Evolutionary conservation across 2,797 vertebrate genomes (phyloP).

Genomic region (Dipus sagitta): DNA sequence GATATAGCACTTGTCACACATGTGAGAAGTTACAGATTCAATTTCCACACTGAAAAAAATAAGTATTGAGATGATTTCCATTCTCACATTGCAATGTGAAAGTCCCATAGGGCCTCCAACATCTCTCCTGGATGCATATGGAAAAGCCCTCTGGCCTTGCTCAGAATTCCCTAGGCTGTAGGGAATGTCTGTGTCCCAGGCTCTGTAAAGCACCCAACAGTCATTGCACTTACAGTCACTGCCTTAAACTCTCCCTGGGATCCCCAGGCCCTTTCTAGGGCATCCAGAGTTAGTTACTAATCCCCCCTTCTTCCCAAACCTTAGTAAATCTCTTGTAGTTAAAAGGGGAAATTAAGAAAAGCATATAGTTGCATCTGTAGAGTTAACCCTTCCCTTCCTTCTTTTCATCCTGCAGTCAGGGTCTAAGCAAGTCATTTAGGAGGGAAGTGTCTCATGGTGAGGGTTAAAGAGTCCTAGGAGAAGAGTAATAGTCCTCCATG

Average conservation of each 20-base stretch:
- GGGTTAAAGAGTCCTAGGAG: not conserved
- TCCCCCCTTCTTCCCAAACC: not conserved
- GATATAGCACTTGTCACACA: too few species aligned
- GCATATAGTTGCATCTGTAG: not conserved
- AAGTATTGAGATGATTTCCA: not conserved
- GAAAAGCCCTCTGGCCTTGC: not conserved
- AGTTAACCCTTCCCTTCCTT: not conserved
- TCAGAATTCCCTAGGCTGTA: not conserved
- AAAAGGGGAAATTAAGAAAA: constrained; percentile 26
- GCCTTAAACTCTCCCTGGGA: not conserved
- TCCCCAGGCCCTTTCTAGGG: not conserved
- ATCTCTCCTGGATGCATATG: not conserved
- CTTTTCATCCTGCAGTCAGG: not conserved
- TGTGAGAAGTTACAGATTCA: too few species aligned
- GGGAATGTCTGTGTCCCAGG: not conserved
- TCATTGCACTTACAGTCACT: too few species aligned
- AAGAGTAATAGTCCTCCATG: constrained; percentile 21
- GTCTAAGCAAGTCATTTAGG: not conserved
- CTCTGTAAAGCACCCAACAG: not conserved
- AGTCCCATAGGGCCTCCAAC: not conserved
- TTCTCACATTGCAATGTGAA: not conserved
- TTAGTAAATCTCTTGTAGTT: not conserved
- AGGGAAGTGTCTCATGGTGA: not conserved
- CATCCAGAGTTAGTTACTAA: not conserved
- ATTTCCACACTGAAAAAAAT: not conserved